Evolutionary conservation across 2,797 vertebrate species (phyloP), one percentile per base, ranked within the genome.

Genomic region (Poeciliopsis infans): DNA sequence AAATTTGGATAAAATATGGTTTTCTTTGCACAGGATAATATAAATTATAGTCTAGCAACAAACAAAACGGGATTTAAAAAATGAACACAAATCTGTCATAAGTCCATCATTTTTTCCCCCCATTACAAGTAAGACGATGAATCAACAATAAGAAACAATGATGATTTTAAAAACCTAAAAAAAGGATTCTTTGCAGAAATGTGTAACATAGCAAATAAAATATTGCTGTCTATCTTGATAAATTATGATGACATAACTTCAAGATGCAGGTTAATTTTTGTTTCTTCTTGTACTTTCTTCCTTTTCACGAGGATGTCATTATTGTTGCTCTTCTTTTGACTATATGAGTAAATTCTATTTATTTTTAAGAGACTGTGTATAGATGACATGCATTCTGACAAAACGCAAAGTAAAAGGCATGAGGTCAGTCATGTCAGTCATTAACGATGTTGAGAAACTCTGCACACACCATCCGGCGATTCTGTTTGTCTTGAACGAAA

Each of bases 371-470:
- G 46, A 66, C 39, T 49, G 39, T 61, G 43, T 18, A 20, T 31
- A 25, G 11, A 12, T 64, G 20, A 43, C 5, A 47, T 66, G 74
- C 55, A 76, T 43, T 66, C 12, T 53, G 5, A 45, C 12, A 45
- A 41, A 51, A 70, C 10, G 15, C 49, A 46, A 45, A 66, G 71
- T 15, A 53, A 16, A 75, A 75, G 25, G 61, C 59, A 13, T 12
- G 47, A 76, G 61, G 47, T 85, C 75, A 72, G 45, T 85, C 75
- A 72, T 76, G 61, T 55, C 80, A 80, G 47, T 76, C 39, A 86
- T 86, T 79, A 69, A 70, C 16, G 55, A 25, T 70, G 73, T 76
- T 68, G 11, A 41, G 45, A 86, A 87, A 85, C 72, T 77, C 75
- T 83, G 68, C 23, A 78, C 23, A 76, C 72, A 83, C 16, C 1